These are phyloP conservation scores for Isotomurus palustris DNA, from an alignment of 2,888 invertebrate species.

Conservation along the genomic window DNA sequence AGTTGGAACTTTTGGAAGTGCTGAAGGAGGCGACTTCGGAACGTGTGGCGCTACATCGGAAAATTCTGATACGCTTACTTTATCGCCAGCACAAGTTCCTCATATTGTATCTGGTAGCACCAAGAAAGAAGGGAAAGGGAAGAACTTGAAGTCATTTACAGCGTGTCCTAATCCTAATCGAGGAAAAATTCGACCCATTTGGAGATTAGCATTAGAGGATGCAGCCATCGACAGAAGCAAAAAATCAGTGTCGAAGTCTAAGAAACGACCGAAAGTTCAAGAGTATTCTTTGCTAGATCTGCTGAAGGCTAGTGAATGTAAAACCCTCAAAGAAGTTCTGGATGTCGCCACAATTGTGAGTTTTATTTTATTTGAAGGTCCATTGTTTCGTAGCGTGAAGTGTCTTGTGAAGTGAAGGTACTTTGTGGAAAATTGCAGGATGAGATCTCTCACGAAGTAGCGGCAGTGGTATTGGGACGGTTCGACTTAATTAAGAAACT, in stretches of 20 bases:
- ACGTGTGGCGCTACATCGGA: too few species aligned
- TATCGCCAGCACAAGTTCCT: too few species aligned
- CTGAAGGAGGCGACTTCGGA: too few species aligned
- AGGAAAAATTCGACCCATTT: not conserved
- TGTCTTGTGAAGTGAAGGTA: not conserved
- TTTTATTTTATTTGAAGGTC: not conserved
- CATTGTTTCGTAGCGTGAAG: not conserved
- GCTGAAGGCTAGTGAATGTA: not conserved
- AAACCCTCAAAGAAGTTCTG: not conserved
- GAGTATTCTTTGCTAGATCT: not conserved
- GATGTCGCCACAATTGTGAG: not conserved
- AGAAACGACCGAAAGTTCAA: not conserved
- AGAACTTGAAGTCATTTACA: not conserved
- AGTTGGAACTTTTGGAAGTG: not conserved
- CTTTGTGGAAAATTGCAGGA: not conserved
- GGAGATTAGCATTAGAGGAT: not conserved
- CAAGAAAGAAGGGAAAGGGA: too few species aligned
- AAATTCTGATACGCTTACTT: too few species aligned
- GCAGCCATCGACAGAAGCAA: not conserved
- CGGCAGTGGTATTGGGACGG: slow-evolving; percentile 1
- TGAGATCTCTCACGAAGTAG: not conserved
- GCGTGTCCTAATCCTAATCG: slow-evolving; percentile 2
- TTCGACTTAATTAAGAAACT: not conserved
- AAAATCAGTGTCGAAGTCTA: not conserved
- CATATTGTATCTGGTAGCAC: too few species aligned